These are phyloP conservation scores for Aphaenogaster ashmeadi DNA, from an alignment of 1,140 invertebrate species.

Conservation along the genomic window DNA sequence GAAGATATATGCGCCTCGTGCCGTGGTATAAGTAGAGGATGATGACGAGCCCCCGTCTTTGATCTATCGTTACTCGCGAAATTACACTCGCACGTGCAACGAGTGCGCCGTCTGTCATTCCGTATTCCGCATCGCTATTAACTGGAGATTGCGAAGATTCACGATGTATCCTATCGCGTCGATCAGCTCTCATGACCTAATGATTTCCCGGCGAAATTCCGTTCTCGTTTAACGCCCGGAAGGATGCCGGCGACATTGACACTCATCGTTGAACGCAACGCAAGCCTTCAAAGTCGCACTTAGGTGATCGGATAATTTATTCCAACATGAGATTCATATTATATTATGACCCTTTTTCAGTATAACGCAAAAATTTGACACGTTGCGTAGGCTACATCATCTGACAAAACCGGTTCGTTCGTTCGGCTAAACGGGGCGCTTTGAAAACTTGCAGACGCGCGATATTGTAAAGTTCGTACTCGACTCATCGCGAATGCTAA, in stretches of 20 bases:
- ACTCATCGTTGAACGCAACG: neutral
- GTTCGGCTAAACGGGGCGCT: neutral
- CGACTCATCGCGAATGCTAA: conserved; percentile 51
- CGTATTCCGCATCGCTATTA: neutral
- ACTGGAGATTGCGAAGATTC: neutral
- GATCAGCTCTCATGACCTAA: neutral
- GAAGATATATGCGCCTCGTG: neutral
- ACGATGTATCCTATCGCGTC: neutral
- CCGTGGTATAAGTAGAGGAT: neutral
- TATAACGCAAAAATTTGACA: neutral
- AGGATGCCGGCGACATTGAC: neutral
- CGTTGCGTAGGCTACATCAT: neutral
- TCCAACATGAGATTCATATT: neutral
- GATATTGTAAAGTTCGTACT: neutral
- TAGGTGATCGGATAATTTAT: conserved; percentile 2
- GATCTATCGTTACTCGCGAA: conserved; percentile 28
- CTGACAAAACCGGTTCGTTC: neutral
- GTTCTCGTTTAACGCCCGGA: neutral
- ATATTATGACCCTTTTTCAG: neutral
- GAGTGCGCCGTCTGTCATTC: neutral
- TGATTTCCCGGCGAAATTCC: neutral
- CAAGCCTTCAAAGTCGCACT: neutral
- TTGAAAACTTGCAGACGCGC: conserved; percentile 17
- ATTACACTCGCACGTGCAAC: conserved; percentile 30
- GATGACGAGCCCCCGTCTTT: neutral